Conservation (phyloP, 1,140 invertebrate species). For the Anthonomus grandis region DNA sequence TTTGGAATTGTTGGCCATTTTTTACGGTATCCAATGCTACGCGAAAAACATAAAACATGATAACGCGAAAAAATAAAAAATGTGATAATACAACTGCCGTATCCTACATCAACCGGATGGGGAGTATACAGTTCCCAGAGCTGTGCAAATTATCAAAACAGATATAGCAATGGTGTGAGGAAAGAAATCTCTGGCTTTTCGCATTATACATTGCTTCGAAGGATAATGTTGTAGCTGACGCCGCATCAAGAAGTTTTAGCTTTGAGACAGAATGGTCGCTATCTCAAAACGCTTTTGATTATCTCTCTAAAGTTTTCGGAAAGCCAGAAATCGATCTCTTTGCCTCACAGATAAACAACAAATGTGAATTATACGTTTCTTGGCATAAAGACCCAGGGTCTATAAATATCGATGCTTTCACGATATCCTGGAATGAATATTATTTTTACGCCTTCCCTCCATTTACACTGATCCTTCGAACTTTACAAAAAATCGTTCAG, state of each 20-base stretch:
- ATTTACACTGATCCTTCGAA: background rate
- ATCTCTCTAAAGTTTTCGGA: background rate
- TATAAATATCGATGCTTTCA: too few relatives aligned
- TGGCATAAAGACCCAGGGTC: constrained; percentile 7
- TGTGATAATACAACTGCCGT: constrained; percentile 2
- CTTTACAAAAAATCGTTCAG: background rate
- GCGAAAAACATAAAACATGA: constrained; percentile 34
- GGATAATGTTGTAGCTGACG: background rate
- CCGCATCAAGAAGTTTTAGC: background rate
- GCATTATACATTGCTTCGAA: background rate
- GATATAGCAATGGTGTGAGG: background rate
- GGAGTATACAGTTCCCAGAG: too few relatives aligned
- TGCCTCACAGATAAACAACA: background rate
- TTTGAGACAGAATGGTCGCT: constrained; percentile 5
- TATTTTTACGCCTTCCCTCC: constrained; percentile 6
- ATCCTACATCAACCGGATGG: background rate
- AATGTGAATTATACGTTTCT: constrained; percentile 5
- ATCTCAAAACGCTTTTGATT: background rate
- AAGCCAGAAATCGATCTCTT: constrained; percentile 6
- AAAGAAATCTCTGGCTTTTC: background rate
- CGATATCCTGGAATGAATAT: background rate
- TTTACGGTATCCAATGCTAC: constrained; percentile 44
- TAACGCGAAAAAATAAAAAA: constrained; percentile 36
- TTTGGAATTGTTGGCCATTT: constrained; percentile 43
- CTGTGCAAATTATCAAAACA: background rate